Conservation (phyloP, 2,888 invertebrate genomes). For the Drosophila austrosaltans region DNA sequence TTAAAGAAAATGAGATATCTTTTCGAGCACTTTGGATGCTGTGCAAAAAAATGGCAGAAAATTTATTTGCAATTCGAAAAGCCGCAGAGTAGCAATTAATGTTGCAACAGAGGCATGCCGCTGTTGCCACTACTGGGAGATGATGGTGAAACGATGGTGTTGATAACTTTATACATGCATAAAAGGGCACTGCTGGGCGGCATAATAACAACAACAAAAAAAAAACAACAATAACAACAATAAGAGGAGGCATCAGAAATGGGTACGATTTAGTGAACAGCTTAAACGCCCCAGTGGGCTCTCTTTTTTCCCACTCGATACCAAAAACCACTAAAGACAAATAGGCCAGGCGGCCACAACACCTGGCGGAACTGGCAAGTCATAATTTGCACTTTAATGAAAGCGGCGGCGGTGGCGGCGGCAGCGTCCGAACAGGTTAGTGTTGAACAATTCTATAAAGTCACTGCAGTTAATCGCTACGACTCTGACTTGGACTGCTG, state of each 20-base stretch:
- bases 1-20: not conserved
- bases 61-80: constrained; percentile 43
- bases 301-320: constrained; percentile 23
- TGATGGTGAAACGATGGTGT: constrained; percentile 53
- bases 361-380: constrained; percentile 82
- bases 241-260: not conserved
- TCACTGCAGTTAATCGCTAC: constrained; percentile 75
- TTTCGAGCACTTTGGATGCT: not conserved
- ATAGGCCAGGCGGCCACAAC: constrained; percentile 71
- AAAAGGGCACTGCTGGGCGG: constrained; percentile 51
- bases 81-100: constrained; percentile 72
- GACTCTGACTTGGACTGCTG: constrained; percentile 53
- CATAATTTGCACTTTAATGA: constrained; percentile 82
- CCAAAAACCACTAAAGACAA: constrained; percentile 65
- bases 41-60: constrained; percentile 7
- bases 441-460: constrained; percentile 63
- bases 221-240: constrained; percentile 10
- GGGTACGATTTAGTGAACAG: constrained; percentile 18
- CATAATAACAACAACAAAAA: constrained; percentile 10
- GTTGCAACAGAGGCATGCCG: constrained; percentile 54
- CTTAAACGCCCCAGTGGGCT: constrained; percentile 31
- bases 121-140: constrained; percentile 23
- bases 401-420: constrained; percentile 57
- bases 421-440: constrained; percentile 54
- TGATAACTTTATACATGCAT: constrained; percentile 69